phyloP scores from a whole-genome alignment of 1,140 invertebrate genomes.

The Pogonomyrmex barbatus region DNA sequence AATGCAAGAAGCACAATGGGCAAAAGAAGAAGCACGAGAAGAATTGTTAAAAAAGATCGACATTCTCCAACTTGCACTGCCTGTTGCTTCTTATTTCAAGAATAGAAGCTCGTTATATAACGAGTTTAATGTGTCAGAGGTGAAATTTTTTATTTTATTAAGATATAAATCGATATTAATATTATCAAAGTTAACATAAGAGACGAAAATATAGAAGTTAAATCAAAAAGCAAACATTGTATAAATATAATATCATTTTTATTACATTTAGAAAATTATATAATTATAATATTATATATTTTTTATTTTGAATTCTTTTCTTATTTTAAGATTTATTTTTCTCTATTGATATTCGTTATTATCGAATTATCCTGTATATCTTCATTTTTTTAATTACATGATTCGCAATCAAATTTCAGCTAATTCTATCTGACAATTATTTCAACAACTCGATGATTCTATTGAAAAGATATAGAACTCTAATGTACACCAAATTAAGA shows the following conservation, averaged over 20 bases:
- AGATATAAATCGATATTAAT: constrained; percentile 30
- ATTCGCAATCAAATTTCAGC: constrained; percentile 60
- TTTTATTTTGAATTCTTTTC: neutral
- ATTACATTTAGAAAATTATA: neutral
- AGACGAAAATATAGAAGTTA: neutral
- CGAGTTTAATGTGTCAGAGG: constrained; percentile 36
- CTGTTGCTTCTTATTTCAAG: constrained; percentile 64
- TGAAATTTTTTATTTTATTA: constrained; percentile 35
- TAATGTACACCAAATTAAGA: constrained; percentile 66
- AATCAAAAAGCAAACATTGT: neutral
- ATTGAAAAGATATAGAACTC: constrained; percentile 67
- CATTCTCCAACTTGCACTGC: constrained; percentile 68
- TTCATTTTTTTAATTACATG: neutral
- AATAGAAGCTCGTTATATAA: constrained; percentile 16
- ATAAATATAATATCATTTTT: neutral
- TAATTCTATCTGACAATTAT: constrained; percentile 68
- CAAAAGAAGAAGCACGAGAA: constrained; percentile 29
- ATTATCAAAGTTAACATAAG: neutral
- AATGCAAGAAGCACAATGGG: constrained; percentile 62
- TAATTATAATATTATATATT: neutral
- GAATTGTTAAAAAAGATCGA: constrained; percentile 71
- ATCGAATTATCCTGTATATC: neutral
- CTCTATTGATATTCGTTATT: neutral
- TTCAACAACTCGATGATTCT: constrained; percentile 73
- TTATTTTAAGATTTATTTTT: neutral